Evolutionary conservation across 2,888 invertebrate species (phyloP).

Genomic region (Agonum fuliginosum): DNA sequence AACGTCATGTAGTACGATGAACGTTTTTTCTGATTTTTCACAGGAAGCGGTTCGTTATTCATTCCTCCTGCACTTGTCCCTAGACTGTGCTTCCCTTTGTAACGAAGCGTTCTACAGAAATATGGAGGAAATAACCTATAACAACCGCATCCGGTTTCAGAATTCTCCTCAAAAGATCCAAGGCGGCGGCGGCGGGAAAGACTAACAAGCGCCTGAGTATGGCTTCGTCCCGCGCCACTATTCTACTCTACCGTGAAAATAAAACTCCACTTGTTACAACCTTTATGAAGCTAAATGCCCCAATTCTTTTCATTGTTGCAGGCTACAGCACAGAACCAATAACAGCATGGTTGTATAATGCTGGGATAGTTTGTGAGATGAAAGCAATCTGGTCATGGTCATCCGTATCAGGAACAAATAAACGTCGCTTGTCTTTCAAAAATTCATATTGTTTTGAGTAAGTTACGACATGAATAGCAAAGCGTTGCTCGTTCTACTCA

Average conservation of each 20-base stretch:
- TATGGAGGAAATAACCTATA: slow-evolving; percentile 51
- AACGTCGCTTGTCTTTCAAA: too few species aligned
- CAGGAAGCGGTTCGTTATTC: slow-evolving; percentile 50
- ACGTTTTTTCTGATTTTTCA: slow-evolving; percentile 49
- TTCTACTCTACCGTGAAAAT: slow-evolving; percentile 3
- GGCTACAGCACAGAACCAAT: background rate
- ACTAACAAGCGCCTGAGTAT: slow-evolving; percentile 31
- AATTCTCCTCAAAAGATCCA: slow-evolving; percentile 27
- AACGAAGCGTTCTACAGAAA: slow-evolving; percentile 46
- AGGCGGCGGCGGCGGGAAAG: slow-evolving; percentile 28
- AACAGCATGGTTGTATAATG: too few species aligned
- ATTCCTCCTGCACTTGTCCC: slow-evolving; percentile 42
- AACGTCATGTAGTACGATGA: background rate
- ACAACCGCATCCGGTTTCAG: slow-evolving; percentile 47
- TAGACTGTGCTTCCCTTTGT: slow-evolving; percentile 38
- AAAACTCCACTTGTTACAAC: slow-evolving; percentile 9
- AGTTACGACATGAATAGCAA: too few species aligned
- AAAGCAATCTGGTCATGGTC: too few species aligned
- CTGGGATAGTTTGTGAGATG: too few species aligned
- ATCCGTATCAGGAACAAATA: too few species aligned
- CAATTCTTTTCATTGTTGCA: background rate
- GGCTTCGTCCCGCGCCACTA: background rate
- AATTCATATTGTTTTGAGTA: too few species aligned
- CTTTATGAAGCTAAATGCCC: slow-evolving; percentile 14
- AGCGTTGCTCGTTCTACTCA: too few species aligned